Evolutionary conservation across 2,113 vertebrate genomes (phyloP), one percentile per base, ranked within the genome.

Genomic region (Cavia aperea): DNA sequence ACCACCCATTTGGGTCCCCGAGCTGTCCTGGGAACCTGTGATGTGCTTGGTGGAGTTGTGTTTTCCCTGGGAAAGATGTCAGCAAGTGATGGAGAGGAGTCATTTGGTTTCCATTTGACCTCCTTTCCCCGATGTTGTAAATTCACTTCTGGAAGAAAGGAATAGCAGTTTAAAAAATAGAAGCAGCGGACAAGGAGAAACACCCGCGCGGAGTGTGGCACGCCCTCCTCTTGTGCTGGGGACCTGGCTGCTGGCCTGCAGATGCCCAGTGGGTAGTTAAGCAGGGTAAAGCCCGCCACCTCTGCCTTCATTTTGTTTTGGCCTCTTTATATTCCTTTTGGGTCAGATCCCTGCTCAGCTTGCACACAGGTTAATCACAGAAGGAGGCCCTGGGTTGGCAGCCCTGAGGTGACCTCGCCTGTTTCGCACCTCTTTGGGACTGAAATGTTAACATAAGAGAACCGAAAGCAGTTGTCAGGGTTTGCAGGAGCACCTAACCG

Each of bases 121-220:
- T 58, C 90, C 49, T 23, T 90, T 89, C 39, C 33, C 1, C 19
- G 36, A 23, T 11, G 29, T 72, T 70, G 16, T 33, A 56, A 78
- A 93, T 78, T 77, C 84, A 49, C 31, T 84, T 68, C 33, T 18
- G 2, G 2, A 58, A 62, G 85, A 68, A 4, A 43, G 8, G 9
- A 90, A 46, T n/a, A 31, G n/a, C 8, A 29, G 39, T 26, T 56
- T 58, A 54, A 29, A 85, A 84, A 56, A n/a, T 4, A 23, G 39
- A 85, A 56, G 26, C 1, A 66, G 43, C 2, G 19, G 46, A 68
- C 92, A 58, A 43, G 23, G 24, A 29, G 49, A 43, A 49, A 16
- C 4, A 33, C 0, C 1, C 0, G 13, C 1, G 3, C 13, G 19
- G 29, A 15, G 6, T 54, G 21, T 18, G 4, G 7, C 7, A 7